phyloP scores from a whole-genome alignment of 2,888 invertebrate genomes.

The Dynastes tityus region DNA sequence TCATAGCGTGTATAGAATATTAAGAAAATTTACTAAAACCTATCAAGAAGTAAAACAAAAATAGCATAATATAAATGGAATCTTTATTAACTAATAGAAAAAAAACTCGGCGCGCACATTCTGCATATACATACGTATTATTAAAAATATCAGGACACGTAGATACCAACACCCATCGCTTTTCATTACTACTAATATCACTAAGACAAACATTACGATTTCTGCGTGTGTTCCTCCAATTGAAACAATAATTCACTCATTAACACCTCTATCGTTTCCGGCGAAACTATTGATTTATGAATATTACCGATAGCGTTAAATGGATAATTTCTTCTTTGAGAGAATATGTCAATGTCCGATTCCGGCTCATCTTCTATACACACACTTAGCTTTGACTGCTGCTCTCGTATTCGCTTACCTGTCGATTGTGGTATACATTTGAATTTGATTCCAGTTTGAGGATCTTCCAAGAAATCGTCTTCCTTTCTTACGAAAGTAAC shows the following conservation, averaged over 20 bases:
- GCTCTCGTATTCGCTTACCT: constrained; percentile 44
- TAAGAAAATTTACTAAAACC: too few species aligned
- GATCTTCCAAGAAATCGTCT: constrained; percentile 52
- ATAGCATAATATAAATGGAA: too few species aligned
- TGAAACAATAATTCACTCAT: constrained; percentile 45
- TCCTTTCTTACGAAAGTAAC: constrained; percentile 46
- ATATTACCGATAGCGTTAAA: constrained; percentile 43
- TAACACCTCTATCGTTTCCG: constrained; percentile 50
- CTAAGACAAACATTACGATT: too few species aligned
- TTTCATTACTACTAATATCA: too few species aligned
- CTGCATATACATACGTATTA: too few species aligned
- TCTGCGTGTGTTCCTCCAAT: constrained; percentile 23
- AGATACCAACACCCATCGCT: too few species aligned
- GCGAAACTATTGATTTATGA: constrained; percentile 43
- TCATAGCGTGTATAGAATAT: too few species aligned
- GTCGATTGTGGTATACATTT: constrained; percentile 45
- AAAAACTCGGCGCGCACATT: too few species aligned
- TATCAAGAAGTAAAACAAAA: too few species aligned
- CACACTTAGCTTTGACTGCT: constrained; percentile 50
- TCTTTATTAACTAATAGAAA: too few species aligned
- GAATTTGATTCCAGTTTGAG: constrained; percentile 51
- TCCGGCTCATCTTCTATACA: constrained; percentile 52
- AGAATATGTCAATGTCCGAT: constrained; percentile 47
- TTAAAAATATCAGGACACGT: too few species aligned
- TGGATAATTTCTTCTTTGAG: constrained; percentile 37